Evolutionary conservation across 2,888 invertebrate species (phyloP), one percentile per base, ranked within the genome.

Genomic region (Caenorhabditis auriculariae): DNA sequence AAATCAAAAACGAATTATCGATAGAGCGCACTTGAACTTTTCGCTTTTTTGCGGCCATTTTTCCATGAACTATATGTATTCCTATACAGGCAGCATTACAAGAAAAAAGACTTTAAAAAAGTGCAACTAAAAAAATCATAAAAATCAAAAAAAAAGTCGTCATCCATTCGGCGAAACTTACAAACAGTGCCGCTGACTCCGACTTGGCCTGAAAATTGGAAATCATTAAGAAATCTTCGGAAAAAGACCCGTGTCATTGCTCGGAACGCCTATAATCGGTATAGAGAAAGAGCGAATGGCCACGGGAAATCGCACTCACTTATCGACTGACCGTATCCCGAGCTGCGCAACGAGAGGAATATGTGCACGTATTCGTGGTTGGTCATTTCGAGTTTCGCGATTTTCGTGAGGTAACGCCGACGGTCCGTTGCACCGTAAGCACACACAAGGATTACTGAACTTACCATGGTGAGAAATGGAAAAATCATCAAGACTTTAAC

Each of bases 341-440:
- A 47, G 51, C 70, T 69, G 35, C 70, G 57, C 32, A 75, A 42
- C n/a, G 69, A 61, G 15, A 72, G 47, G 24, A 72, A 26, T 17
- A 78, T 65, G 51, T 68, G 74, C 12, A 78, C 75, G 46, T 69
- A 78, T 38, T 78, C 78, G 44, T 72, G 60, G 19, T 43, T 67
- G n/a, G 29, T 52, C 72, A 78, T 69, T 9, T 66, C 68, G 28
- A 61, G 45, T 7, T 61, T 37, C 15, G 32, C 41, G 17, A 58
- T 42, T 53, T 54, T 54, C 43, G 37, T 29, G 12, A 62, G 44
- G 37, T 62, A 62, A 37, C 41, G 45, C 7, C 62, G 47, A 3
- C 62, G 46, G 4, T 49, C 28, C 0, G 51, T 21, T 4, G 51
- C 54, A 0, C n/a, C n/a, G n/a, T n/a, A n/a, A n/a, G n/a, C n/a